phyloP scores from a whole-genome alignment of 2,113 vertebrate species.

The Maccullochella peelii region DNA sequence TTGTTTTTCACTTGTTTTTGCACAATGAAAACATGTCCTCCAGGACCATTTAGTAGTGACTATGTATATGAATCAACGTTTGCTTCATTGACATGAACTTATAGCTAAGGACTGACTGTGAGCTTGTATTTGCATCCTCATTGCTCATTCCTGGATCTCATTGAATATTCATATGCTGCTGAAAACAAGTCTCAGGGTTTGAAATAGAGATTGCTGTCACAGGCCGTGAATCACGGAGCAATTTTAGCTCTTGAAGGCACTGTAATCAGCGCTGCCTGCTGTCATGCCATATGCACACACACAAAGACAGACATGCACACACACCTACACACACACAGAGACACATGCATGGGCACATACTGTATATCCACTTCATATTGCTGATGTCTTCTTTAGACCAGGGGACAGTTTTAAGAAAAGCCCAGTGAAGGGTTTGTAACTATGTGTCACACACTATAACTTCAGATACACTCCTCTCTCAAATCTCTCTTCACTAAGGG shows the following conservation, averaged over 20 bases:
- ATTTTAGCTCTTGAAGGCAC: slow-evolving; percentile 57
- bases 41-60: slow-evolving; percentile 18
- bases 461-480: slow-evolving; percentile 49
- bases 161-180: slow-evolving; percentile 67
- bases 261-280: slow-evolving; percentile 67
- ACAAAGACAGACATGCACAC: slow-evolving; percentile 8
- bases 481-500: slow-evolving; percentile 55
- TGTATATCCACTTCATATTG: slow-evolving; percentile 38
- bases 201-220: slow-evolving; percentile 69
- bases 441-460: slow-evolving; percentile 62
- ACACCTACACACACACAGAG: neutral
- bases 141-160: slow-evolving; percentile 40
- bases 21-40: neutral
- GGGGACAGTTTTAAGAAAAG: slow-evolving; percentile 49
- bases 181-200: slow-evolving; percentile 61
- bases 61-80: slow-evolving; percentile 39
- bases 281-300: slow-evolving; percentile 48
- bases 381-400: slow-evolving; percentile 47
- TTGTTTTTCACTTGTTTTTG: neutral
- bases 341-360: neutral
- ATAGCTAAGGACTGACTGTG: slow-evolving; percentile 31
- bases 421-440: slow-evolving; percentile 44
- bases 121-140: slow-evolving; percentile 56
- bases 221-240: slow-evolving; percentile 62
- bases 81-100: slow-evolving; percentile 31